Conservation (phyloP, 2,888 invertebrate genomes). For the Hipparchia semele region DNA sequence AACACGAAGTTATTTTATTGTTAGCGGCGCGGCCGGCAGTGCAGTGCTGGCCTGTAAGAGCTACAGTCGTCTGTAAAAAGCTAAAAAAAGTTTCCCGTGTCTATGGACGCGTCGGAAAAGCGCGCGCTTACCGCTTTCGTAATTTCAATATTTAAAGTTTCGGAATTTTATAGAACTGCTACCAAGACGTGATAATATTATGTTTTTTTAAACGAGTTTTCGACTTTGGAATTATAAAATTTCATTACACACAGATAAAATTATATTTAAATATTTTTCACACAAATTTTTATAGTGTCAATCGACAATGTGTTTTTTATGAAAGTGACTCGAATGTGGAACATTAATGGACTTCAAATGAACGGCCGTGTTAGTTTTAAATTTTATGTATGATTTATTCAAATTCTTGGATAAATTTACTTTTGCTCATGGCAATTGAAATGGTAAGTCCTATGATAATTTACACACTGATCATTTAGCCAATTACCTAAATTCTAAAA, state of each 20-base stretch:
- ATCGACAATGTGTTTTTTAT: conserved; percentile 45
- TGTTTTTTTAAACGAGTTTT: neutral
- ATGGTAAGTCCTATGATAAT: conserved; percentile 64
- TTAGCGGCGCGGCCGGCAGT: conserved; percentile 34
- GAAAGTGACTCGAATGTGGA: conserved; percentile 51
- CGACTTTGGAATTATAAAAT: neutral
- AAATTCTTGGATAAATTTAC: conserved; percentile 77
- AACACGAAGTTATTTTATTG: conserved; percentile 19
- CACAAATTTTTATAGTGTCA: conserved; percentile 26
- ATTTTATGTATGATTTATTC: conserved; percentile 83
- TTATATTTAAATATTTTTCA: conserved; percentile 5
- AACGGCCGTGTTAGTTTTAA: conserved; percentile 71
- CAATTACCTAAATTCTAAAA: neutral
- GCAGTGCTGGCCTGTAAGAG: conserved; percentile 35
- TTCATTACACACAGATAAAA: neutral
- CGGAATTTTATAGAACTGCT: neutral
- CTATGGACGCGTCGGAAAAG: conserved; percentile 35
- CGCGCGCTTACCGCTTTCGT: conserved; percentile 33
- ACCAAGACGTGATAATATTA: neutral
- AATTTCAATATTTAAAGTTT: conserved; percentile 24
- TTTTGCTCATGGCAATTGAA: conserved; percentile 80
- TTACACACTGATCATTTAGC: conserved; percentile 14
- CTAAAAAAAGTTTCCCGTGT: conserved; percentile 11
- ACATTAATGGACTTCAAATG: conserved; percentile 64
- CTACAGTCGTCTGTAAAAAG: conserved; percentile 34